Evolutionary conservation across 2,113 vertebrate species (phyloP).

Genomic region (Platichthys flesus): DNA sequence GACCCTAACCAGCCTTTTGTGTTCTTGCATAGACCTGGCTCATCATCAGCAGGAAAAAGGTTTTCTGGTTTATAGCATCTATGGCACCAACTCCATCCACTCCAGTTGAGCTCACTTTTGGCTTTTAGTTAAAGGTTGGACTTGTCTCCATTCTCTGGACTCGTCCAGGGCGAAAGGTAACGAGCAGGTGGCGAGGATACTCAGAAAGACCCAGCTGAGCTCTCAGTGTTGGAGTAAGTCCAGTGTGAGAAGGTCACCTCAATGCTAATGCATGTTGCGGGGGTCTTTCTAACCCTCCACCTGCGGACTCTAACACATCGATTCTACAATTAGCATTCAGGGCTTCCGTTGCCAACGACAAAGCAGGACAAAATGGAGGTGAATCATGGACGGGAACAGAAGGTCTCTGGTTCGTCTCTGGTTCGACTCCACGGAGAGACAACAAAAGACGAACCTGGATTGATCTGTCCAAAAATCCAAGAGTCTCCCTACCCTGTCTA

Average conservation of each 20-base stretch:
- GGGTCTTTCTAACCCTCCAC: slow-evolving; percentile 30
- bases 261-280: slow-evolving; percentile 24
- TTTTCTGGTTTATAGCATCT: too few species aligned
- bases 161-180: slow-evolving; percentile 9
- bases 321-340: slow-evolving; percentile 3
- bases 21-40: not conserved
- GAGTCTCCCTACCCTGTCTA: too few species aligned
- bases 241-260: slow-evolving; percentile 54
- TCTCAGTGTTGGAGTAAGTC: slow-evolving; percentile 44
- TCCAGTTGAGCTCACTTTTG: not conserved
- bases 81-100: not conserved
- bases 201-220: slow-evolving; percentile 37
- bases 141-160: slow-evolving; percentile 1
- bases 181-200: slow-evolving; percentile 45
- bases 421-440: too few species aligned
- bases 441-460: too few species aligned
- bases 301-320: slow-evolving; percentile 18
- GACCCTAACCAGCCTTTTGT: too few species aligned
- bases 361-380: not conserved
- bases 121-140: slow-evolving; percentile 11
- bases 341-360: not conserved
- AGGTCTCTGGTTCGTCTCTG: too few species aligned
- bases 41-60: not conserved
- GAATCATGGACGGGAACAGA: not conserved
- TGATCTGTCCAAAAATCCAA: too few species aligned